Percentiles rank a stretch among this genome's conserved stretches.
Conservation (phyloP, 2,888 invertebrate genomes). For the Trachelus troglodyta region DNA sequence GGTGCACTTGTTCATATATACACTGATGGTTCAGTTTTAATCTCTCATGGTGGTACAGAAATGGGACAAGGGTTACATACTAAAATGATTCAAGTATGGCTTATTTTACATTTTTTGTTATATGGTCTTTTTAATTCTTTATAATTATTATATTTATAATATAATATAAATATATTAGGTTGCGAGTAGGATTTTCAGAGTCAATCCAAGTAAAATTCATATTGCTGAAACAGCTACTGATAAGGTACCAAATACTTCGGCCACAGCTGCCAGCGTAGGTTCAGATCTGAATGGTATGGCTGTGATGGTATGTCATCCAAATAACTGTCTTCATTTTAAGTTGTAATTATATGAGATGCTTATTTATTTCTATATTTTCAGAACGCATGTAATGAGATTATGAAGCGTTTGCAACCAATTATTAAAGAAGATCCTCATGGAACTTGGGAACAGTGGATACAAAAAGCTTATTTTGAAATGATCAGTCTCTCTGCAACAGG, state of each 20-base stretch:
- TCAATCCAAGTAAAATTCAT: conserved; percentile 80
- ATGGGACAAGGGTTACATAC: conserved; percentile 98
- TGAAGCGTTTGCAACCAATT: conserved; percentile 79
- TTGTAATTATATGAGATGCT: not conserved
- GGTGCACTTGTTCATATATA: conserved; percentile 92
- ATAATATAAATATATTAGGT: too few species aligned
- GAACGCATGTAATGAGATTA: conserved; percentile 83
- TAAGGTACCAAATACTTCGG: conserved; percentile 90
- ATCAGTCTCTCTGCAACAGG: conserved; percentile 86
- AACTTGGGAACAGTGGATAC: conserved; percentile 88
- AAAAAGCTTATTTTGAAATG: conserved; percentile 79
- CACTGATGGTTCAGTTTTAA: conserved; percentile 86
- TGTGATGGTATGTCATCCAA: conserved; percentile 70
- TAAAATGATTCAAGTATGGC: conserved; percentile 86
- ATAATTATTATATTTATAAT: conserved; percentile 3
- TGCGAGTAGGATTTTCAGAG: conserved; percentile 78
- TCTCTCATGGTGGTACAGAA: conserved; percentile 94
- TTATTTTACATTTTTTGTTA: not conserved
- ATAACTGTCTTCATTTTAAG: not conserved
- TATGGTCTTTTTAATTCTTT: not conserved
- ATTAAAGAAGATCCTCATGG: conserved; percentile 80
- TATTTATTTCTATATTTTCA: conserved; percentile 46
- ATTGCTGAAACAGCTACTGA: conserved; percentile 88
- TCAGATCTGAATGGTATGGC: conserved; percentile 95
- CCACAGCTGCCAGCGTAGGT: conserved; percentile 89